phyloP scores from a whole-genome alignment of 2,113 vertebrate species.

The Clupea harengus region DNA sequence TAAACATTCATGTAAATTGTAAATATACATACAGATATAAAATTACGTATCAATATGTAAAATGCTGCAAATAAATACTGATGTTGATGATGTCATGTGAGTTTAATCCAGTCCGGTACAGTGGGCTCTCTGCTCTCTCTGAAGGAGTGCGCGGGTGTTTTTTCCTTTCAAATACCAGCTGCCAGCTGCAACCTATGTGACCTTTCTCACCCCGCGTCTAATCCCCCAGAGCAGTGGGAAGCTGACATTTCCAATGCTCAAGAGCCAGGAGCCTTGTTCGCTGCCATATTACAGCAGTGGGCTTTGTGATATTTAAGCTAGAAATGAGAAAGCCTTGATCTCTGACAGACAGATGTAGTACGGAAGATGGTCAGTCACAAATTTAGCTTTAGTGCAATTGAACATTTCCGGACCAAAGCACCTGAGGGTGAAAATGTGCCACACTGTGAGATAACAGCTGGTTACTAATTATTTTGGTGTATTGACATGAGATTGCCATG shows the following conservation, averaged over 20 bases:
- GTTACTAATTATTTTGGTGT: background rate
- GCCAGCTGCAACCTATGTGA: constrained; percentile 50
- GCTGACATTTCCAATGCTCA: constrained; percentile 45
- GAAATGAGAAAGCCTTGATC: constrained; percentile 43
- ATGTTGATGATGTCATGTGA: background rate
- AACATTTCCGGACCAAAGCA: background rate
- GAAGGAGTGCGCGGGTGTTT: constrained; percentile 30
- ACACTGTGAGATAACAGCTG: background rate
- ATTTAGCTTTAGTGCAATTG: background rate
- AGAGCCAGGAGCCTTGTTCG: constrained; percentile 24
- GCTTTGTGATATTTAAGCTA: constrained; percentile 51
- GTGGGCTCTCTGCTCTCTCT: constrained; percentile 15
- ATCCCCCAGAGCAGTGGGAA: constrained; percentile 32
- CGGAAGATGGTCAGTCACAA: background rate
- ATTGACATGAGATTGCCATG: background rate
- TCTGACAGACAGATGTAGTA: constrained; percentile 34
- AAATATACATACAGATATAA: too few relatives aligned
- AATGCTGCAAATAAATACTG: background rate
- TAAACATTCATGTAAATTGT: background rate
- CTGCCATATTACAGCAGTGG: constrained; percentile 33
- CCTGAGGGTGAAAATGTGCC: background rate
- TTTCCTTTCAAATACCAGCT: constrained; percentile 39
- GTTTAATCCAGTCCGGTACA: background rate
- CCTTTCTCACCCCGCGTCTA: constrained; percentile 43
- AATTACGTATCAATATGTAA: background rate